phyloP scores from a whole-genome alignment of 92 coral and sea anemone genomes.

The Heteractis magnifica region DNA sequence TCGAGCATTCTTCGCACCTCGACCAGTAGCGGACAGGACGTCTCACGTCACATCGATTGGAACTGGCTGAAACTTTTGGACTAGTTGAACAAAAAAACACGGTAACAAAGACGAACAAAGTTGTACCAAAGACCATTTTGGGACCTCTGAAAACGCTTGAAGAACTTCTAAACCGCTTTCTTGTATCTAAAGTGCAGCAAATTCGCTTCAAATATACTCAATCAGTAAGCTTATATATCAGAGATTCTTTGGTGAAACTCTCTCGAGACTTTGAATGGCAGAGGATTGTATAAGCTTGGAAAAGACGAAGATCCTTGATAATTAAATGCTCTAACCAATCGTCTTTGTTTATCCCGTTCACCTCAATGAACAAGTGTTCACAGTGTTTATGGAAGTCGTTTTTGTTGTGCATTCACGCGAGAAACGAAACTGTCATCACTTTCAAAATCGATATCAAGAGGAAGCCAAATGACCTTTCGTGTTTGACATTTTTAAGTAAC shows the following conservation, averaged over 20 bases:
- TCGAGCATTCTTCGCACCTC: slow-evolving; percentile 66
- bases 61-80: slow-evolving; percentile 7
- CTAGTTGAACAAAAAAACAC: neutral
- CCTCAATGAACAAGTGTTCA: neutral
- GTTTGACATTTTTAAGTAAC: neutral
- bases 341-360: neutral
- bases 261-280: no score
- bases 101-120: neutral
- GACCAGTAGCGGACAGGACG: slow-evolving; percentile 20
- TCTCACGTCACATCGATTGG: slow-evolving; percentile 17
- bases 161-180: neutral
- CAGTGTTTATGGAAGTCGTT: neutral
- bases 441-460: neutral
- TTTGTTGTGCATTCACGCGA: neutral
- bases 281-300: no score
- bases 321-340: neutral
- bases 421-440: neutral
- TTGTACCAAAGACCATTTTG: neutral
- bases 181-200: neutral
- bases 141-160: neutral
- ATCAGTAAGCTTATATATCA: no score
- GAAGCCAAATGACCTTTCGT: neutral
- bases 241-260: no score
- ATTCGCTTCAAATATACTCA: neutral
- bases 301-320: neutral